A percentile compares a stretch with the other conserved stretches of the same genome.
Evolutionary conservation across 1,140 invertebrate species (phyloP).

Genomic region (Drosophila insularis): DNA sequence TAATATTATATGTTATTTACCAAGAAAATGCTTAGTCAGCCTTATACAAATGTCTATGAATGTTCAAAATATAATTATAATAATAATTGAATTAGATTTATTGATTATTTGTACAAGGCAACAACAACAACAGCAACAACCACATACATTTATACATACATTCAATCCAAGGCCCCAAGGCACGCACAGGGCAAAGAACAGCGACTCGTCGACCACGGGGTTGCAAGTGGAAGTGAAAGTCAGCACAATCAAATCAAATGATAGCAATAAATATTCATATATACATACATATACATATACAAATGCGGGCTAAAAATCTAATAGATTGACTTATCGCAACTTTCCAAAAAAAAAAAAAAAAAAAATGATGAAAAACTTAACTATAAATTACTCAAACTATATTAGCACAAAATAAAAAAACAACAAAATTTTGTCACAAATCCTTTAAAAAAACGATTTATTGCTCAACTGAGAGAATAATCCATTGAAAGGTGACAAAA

Average conservation of each 20-base stretch:
- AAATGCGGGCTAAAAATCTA: background rate
- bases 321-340: background rate
- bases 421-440: too few species aligned
- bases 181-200: constrained; percentile 7
- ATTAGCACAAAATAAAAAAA: too few species aligned
- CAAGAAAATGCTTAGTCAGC: constrained; percentile 80
- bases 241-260: constrained; percentile 9
- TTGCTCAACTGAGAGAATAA: too few species aligned
- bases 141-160: background rate
- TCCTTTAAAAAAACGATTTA: too few species aligned
- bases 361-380: too few species aligned
- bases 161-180: constrained; percentile 1
- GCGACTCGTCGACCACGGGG: background rate
- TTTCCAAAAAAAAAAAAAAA: too few species aligned
- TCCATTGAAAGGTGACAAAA: too few species aligned
- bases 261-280: constrained; percentile 9
- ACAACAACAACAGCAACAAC: constrained; percentile 43
- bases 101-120: constrained; percentile 77
- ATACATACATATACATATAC: background rate
- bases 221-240: constrained; percentile 1
- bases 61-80: constrained; percentile 81
- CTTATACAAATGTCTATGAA: constrained; percentile 81
- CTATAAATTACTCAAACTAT: too few species aligned
- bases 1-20: constrained; percentile 81
- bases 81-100: constrained; percentile 81